Conservation (phyloP, 2,888 invertebrate genomes). For the Drosophila anceps region DNA sequence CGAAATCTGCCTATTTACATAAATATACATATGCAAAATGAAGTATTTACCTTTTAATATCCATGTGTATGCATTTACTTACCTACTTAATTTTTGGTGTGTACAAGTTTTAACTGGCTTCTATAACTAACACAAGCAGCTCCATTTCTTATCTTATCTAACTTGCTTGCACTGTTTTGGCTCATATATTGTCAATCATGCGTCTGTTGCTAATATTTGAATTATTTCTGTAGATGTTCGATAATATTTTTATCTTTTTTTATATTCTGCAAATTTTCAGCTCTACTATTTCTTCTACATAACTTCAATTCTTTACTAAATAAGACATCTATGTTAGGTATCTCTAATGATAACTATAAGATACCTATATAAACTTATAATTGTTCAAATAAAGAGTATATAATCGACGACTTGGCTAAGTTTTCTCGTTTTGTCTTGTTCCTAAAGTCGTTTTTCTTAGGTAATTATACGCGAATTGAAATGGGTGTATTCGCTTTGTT, state of each 20-base stretch:
- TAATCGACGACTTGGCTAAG: neutral
- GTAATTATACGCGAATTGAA: neutral
- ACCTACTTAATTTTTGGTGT: neutral
- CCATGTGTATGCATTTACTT: neutral
- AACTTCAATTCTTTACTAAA: neutral
- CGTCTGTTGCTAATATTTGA: too few species aligned
- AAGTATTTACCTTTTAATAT: neutral
- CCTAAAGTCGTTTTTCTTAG: neutral
- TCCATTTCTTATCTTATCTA: slow-evolving; percentile 8
- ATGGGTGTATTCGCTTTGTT: neutral
- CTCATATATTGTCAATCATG: too few species aligned
- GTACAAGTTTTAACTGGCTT: neutral
- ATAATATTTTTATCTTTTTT: neutral
- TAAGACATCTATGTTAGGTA: neutral
- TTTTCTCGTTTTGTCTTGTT: neutral
- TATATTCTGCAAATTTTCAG: neutral
- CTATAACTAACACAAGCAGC: neutral
- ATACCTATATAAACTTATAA: neutral
- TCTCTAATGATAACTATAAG: neutral
- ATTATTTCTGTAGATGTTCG: neutral
- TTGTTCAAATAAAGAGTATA: neutral
- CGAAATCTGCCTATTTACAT: neutral
- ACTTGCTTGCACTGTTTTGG: neutral
- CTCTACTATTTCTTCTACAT: neutral
- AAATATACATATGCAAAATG: neutral